Base-by-base conservation (phyloP, 2,797 vertebrate species). In the Margarornis squamiger region DNA sequence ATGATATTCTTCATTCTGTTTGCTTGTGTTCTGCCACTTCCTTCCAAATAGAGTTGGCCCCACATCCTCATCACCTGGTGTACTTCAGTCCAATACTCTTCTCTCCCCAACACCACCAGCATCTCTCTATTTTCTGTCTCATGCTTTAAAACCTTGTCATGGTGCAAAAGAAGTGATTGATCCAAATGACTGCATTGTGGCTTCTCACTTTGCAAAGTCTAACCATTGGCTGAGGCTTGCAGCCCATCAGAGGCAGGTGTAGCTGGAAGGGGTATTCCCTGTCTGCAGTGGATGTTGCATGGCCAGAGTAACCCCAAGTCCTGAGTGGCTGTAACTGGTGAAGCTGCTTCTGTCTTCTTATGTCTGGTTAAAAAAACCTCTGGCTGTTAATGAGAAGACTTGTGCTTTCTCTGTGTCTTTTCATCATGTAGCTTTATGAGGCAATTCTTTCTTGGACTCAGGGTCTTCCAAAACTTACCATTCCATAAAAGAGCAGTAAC, bases 401-500 rank as follows among this genome's bases (percentile, higher is more conserved):
- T 77, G 6, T 6, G 20, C 30, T 75, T 88, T 90, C 51, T 80
- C 34, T 46, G 9, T 51, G 34, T 71, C 3, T 77, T 91, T 81
- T 67, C 45, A 43, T 61, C 48, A 58, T 90, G 82, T 80, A 77
- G 5, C 45, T 80, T 92, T 91, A 68, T 23, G 16, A 92, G 22
- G 5, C 13, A 41, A 8, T 68, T 81, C 19, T 77, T 52, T 81
- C 21, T 70, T 9, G 2, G 15, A 67, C 4, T 68, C 4, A 2
- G 14, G n/a, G 46, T 6, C 4, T 38, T 92, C 23, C 11, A 29
- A 73, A 59, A 24, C 48, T 78, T 62, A 71, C 7, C 0, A 55
- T 95, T 90, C 78, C 34, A 39, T 86, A 51, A 77, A 74, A 84
- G 12, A 91, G 5, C 18, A 86, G 39, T 79, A 89, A 74, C 34